Evolutionary conservation across 2,113 vertebrate genomes (phyloP).

Genomic region (Paradoxurus hermaphroditus): DNA sequence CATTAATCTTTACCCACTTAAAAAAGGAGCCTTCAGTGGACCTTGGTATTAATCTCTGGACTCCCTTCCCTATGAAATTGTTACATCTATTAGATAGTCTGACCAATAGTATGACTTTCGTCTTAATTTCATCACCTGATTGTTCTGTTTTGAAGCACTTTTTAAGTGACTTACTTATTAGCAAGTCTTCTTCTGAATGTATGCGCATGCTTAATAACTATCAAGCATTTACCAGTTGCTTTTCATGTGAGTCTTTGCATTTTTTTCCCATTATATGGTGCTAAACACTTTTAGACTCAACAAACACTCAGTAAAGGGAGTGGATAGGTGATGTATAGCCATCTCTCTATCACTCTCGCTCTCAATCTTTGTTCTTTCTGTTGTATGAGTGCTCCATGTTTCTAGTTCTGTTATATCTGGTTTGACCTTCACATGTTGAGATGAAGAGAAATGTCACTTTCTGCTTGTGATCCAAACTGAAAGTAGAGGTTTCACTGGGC

Average conservation of each 20-base stretch:
- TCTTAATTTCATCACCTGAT: rapidly evolving
- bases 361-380: background rate
- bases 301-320: background rate
- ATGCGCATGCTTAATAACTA: background rate
- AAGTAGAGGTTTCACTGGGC: background rate
- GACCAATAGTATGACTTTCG: background rate
- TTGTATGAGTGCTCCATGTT: background rate
- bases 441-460: background rate
- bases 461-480: background rate
- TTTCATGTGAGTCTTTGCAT: background rate
- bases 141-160: background rate
- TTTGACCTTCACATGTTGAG: background rate
- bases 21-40: background rate
- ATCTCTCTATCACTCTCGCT: no score
- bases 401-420: background rate
- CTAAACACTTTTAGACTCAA: background rate
- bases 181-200: background rate
- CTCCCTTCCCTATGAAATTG: background rate
- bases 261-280: background rate
- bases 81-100: background rate
- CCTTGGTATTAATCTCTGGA: background rate
- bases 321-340: background rate
- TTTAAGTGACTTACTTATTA: background rate
- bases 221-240: background rate
- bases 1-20: background rate